Evolutionary conservation across 2,797 vertebrate species (phyloP), one percentile per base, ranked within the genome.

Genomic region (Kryptolebias ocellatus): DNA sequence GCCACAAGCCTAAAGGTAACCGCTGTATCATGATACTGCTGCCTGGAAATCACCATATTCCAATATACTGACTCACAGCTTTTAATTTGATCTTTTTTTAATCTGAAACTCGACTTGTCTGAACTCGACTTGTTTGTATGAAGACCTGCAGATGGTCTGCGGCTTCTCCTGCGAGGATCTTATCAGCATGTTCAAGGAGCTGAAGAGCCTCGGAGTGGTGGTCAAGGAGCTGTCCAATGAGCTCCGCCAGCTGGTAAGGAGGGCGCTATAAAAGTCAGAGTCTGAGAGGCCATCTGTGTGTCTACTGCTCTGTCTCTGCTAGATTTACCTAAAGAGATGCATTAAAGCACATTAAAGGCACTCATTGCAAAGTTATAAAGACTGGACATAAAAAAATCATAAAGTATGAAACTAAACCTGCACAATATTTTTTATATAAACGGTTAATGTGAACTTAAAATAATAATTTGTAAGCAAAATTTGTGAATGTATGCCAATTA

Each of bases 111-210:
- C 20, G n/a, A 24, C n/a, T 49, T 34, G n/a, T 4, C 27, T 59
- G 17, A 18, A 16, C n/a, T 53, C 12, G 55, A 5, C 8, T 29
- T 74, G 58, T 76, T 37, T 60, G 44, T 61, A 27, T 72, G 27
- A 76, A 94, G 97, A 99, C 74, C 92, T 97, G 55, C 95, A 97
- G 81, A 96, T 96, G 85, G 93, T 99, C 74, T 99, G 98, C 65
- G 98, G 98, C 15, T 96, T 99, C 92, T 96, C 97, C 73, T 99
- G 98, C 31, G 96, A 99, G 1, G 96, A 98, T 60, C 92, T 99
- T 61, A 91, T 95, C 83, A 95, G 93, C 88, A 97, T 99, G 96
- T 96, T 98, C 80, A 94, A 96, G 74, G 97, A 99, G 80, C 89
- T 99, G 76, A 95, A 94, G 87, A 93, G 96, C 53, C 93, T 98